A percentile compares a stretch with the other conserved stretches of the same genome.
Conservation (phyloP, 37 sponge, comb jelly and placozoan genomes). For the Aplysina aerophoba region DNA sequence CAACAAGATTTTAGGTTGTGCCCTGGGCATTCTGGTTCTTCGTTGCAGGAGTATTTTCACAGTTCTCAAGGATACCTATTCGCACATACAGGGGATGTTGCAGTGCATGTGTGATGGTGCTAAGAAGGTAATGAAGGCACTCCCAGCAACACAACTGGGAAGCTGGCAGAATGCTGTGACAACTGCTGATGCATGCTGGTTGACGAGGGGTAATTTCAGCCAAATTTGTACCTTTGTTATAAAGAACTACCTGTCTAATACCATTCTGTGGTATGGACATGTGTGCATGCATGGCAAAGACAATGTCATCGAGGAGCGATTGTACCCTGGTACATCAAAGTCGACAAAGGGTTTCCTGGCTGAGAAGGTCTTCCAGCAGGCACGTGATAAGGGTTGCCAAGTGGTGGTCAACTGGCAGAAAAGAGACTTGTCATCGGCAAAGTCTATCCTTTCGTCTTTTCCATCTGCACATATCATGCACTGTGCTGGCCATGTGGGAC, state of each 20-base stretch:
- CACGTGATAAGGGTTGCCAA: constrained; percentile 29
- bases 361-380: constrained; percentile 12
- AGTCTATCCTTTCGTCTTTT: neutral
- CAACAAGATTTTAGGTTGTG: neutral
- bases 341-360: constrained; percentile 41
- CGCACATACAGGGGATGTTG: constrained; percentile 10
- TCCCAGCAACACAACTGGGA: neutral
- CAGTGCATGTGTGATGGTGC: constrained; percentile 13
- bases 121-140: constrained; percentile 26
- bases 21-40: constrained; percentile 21
- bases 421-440: constrained; percentile 40
- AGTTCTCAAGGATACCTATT: constrained; percentile 3
- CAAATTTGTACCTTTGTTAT: constrained; percentile 38
- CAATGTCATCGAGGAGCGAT: constrained; percentile 23
- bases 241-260: constrained; percentile 29
- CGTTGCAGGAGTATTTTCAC: neutral
- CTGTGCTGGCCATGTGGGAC: constrained; percentile 41
- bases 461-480: constrained; percentile 30
- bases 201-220: constrained; percentile 16
- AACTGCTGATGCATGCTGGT: constrained; percentile 35
- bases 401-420: constrained; percentile 46
- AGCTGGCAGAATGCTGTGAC: constrained; percentile 42
- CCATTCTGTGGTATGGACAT: constrained; percentile 37
- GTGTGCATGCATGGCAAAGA: constrained; percentile 30
- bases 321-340: constrained; percentile 43